phyloP scores from a whole-genome alignment of 1,140 invertebrate species.

The Lerema accius region DNA sequence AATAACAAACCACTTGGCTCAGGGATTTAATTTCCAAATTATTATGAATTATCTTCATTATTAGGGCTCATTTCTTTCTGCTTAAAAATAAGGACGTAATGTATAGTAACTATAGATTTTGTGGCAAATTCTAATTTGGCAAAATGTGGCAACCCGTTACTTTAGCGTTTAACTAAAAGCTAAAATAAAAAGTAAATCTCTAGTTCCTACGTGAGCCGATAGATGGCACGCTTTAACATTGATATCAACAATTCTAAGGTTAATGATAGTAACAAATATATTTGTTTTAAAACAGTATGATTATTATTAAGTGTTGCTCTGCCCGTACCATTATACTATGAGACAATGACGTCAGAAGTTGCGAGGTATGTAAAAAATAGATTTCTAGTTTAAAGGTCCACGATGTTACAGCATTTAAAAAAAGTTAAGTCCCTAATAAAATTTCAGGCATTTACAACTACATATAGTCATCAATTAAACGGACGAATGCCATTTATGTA shows the following conservation, averaged over 20 bases:
- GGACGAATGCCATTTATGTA: too few relatives aligned
- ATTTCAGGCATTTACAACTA: too few relatives aligned
- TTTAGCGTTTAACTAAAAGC: neutral
- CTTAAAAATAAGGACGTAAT: slow-evolving; percentile 31
- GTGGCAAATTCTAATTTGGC: slow-evolving; percentile 18
- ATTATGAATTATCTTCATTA: neutral
- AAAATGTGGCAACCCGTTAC: slow-evolving; percentile 22
- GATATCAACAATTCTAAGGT: neutral
- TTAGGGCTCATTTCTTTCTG: neutral
- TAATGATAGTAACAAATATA: neutral
- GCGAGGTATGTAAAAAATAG: too few relatives aligned
- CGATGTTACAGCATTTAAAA: too few relatives aligned
- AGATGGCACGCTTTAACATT: neutral
- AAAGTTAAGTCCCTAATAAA: too few relatives aligned
- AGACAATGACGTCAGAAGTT: too few relatives aligned
- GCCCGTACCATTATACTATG: too few relatives aligned
- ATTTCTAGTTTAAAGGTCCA: too few relatives aligned
- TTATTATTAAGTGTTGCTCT: neutral
- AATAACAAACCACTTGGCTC: too few relatives aligned
- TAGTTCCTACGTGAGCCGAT: neutral
- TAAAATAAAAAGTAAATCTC: neutral
- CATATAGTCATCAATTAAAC: too few relatives aligned
- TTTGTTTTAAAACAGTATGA: neutral
- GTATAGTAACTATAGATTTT: slow-evolving; percentile 25
- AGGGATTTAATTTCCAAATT: too few relatives aligned